Evolutionary conservation across 2,113 vertebrate species (phyloP).

Genomic region (Hemiprocne comata): DNA sequence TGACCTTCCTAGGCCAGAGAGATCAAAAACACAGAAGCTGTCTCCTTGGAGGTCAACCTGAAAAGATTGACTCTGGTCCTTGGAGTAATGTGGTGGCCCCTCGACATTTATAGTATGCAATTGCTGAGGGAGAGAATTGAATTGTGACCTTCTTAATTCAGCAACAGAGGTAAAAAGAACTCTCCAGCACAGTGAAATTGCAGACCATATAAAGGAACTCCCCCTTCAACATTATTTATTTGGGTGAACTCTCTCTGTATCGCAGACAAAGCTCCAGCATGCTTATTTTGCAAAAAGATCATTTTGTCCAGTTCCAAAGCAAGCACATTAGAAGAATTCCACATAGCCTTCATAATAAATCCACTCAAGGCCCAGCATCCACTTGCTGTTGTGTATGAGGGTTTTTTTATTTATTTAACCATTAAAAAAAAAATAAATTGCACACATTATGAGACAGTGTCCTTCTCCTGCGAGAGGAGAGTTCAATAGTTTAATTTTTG

Average conservation of each 20-base stretch:
- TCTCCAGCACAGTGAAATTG: constrained; percentile 44
- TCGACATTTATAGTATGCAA: constrained; percentile 16
- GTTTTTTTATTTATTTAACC: constrained; percentile 71
- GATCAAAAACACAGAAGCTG: constrained; percentile 28
- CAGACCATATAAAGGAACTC: constrained; percentile 36
- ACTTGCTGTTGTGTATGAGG: constrained; percentile 12
- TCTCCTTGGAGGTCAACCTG: constrained; percentile 46
- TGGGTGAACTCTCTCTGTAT: constrained; percentile 60
- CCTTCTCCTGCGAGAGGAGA: constrained; percentile 78
- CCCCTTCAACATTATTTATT: constrained; percentile 75
- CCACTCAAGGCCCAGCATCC: constrained; percentile 67
- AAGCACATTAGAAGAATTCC: constrained; percentile 76
- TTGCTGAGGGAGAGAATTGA: constrained; percentile 39
- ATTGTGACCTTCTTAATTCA: constrained; percentile 33
- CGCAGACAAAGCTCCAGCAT: constrained; percentile 44
- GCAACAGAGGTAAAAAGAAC: constrained; percentile 34
- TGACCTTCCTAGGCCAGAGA: background rate
- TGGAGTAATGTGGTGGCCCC: constrained; percentile 50
- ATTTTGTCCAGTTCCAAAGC: constrained; percentile 78
- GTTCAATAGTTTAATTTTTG: constrained; percentile 91
- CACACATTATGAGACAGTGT: constrained; percentile 75
- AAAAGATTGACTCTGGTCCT: constrained; percentile 50
- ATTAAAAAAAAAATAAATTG: background rate
- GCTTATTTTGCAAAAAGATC: constrained; percentile 76
- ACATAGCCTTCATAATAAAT: constrained; percentile 76